Percentiles rank a stretch among this genome's conserved stretches.
Evolutionary conservation across 2,113 vertebrate species (phyloP).

Genomic region (Tyrannus savana): DNA sequence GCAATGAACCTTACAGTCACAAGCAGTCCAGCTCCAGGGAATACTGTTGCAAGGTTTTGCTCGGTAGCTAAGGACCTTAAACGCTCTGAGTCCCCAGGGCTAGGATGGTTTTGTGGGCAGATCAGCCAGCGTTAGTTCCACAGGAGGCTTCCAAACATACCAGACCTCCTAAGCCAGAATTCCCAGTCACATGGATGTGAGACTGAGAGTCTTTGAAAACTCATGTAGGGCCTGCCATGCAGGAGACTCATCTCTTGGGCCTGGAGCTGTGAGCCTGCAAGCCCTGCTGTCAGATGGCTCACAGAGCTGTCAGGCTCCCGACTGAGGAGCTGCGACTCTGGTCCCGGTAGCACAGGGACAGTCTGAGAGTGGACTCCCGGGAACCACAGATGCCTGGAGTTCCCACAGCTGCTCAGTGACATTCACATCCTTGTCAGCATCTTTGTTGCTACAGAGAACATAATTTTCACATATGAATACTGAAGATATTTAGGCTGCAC

Average conservation of each 20-base stretch:
- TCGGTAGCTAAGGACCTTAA: background rate
- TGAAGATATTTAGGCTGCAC: background rate
- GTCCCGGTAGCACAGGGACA: background rate
- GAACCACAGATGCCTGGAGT: constrained; percentile 27
- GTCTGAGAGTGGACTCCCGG: background rate
- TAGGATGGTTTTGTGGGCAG: background rate
- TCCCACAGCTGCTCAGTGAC: constrained; percentile 46
- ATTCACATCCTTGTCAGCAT: constrained; percentile 34
- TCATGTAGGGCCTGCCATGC: background rate
- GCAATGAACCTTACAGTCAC: background rate
- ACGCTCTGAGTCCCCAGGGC: background rate
- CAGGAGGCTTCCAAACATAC: constrained; percentile 5
- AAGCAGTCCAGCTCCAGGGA: background rate
- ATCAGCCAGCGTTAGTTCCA: constrained; percentile 7
- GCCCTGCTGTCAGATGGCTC: background rate
- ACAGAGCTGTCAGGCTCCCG: background rate
- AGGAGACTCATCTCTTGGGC: background rate
- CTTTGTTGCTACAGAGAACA: background rate
- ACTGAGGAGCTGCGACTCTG: background rate
- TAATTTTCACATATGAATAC: background rate
- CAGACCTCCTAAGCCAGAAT: background rate
- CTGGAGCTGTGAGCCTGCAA: background rate
- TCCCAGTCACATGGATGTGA: background rate
- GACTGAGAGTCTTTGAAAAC: background rate
- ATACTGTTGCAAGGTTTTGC: background rate